These are phyloP conservation scores for Anabas testudineus DNA, from an alignment of 2,797 vertebrate genomes.

Conservation along the genomic window DNA sequence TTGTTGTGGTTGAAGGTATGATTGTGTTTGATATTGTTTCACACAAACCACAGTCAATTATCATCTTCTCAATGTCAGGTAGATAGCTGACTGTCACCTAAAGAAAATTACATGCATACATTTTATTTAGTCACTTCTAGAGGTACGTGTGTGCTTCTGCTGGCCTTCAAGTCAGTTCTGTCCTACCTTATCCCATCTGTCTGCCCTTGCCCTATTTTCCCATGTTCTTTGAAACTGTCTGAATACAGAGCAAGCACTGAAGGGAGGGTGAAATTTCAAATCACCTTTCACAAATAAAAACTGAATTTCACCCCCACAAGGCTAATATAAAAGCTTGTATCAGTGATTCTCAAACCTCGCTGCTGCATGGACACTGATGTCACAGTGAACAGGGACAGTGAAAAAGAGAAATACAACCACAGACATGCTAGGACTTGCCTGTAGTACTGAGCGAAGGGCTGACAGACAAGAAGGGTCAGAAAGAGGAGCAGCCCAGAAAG, in stretches of 20 bases:
- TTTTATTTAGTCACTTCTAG: slow-evolving; percentile 1
- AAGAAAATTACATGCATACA: background rate
- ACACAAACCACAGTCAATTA: slow-evolving; percentile 12
- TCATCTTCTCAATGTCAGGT: background rate
- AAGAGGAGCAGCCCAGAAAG: slow-evolving; percentile 45
- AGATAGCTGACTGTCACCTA: background rate
- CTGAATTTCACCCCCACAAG: background rate
- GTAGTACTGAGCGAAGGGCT: slow-evolving; percentile 55
- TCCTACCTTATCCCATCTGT: slow-evolving; percentile 14
- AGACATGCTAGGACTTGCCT: slow-evolving; percentile 68
- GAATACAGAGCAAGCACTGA: slow-evolving; percentile 2
- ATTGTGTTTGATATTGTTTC: slow-evolving; percentile 30
- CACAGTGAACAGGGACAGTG: slow-evolving; percentile 56
- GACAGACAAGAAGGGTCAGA: slow-evolving; percentile 58
- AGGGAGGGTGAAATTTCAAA: background rate
- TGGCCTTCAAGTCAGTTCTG: slow-evolving; percentile 4
- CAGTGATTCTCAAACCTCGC: slow-evolving; percentile 32
- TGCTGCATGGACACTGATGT: slow-evolving; percentile 65
- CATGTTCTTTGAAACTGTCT: background rate
- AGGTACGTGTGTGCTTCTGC: background rate
- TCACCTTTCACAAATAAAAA: background rate
- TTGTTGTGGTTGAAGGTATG: slow-evolving; percentile 15
- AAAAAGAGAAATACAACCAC: slow-evolving; percentile 54
- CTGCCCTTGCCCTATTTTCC: slow-evolving; percentile 27
- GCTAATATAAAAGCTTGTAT: slow-evolving; percentile 18